These are phyloP conservation scores for Pangasius macronema DNA, from an alignment of 2,797 vertebrate genomes.

Conservation along the genomic window DNA sequence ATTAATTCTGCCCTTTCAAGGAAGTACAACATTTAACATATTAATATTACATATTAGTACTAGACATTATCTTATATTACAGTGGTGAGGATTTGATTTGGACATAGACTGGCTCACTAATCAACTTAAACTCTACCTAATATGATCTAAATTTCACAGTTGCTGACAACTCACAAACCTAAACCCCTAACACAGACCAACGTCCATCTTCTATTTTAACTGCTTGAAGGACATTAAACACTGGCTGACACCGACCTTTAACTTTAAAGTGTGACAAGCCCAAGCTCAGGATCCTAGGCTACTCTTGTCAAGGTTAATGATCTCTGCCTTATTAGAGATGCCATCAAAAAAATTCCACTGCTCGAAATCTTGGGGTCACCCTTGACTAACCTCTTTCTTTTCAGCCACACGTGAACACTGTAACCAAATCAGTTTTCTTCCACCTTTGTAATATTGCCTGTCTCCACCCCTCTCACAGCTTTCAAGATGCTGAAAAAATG, in stretches of 20 bases:
- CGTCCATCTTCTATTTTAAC: not conserved
- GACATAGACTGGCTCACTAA: not conserved
- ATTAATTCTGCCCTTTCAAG: not conserved
- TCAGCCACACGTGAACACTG: not conserved
- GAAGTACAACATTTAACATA: not conserved
- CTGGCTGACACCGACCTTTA: not conserved
- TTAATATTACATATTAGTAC: not conserved
- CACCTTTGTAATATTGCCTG: not conserved
- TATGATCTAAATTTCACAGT: not conserved
- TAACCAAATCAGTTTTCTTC: not conserved
- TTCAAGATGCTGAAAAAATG: not conserved
- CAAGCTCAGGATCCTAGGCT: not conserved
- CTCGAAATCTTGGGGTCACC: not conserved
- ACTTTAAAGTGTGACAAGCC: not conserved
- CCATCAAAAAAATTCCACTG: not conserved
- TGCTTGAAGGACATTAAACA: not conserved
- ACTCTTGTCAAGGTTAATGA: not conserved
- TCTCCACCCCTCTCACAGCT: not conserved
- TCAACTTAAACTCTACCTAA: not conserved
- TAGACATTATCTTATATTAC: not conserved
- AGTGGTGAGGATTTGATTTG: not conserved
- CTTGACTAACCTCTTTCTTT: not conserved
- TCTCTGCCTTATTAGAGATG: not conserved
- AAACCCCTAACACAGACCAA: not conserved
- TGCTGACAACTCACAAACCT: not conserved